A percentile compares a stretch with the other conserved stretches of the same genome.
Evolutionary conservation across 2,113 vertebrate genomes (phyloP).

Genomic region (Pedionomus torquatus): DNA sequence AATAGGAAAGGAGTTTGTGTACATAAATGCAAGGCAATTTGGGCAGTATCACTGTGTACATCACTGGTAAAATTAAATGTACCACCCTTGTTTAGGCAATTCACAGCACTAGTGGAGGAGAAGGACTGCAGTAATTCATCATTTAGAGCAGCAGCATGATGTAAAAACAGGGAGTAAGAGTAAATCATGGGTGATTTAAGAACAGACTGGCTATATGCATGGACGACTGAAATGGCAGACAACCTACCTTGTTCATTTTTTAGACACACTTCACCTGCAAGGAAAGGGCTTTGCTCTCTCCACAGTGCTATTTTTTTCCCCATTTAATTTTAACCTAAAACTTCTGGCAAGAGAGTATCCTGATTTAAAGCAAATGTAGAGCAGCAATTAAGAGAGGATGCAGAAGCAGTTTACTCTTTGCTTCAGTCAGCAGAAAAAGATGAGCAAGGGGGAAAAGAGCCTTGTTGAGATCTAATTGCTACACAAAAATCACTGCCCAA

Average conservation of each 20-base stretch:
- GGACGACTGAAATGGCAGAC: not conserved
- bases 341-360: not conserved
- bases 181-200: fast-evolving
- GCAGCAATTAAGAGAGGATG: not conserved
- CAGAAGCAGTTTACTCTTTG: not conserved
- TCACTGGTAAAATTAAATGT: fast-evolving
- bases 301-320: not conserved
- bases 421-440: not conserved
- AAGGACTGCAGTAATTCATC: not conserved
- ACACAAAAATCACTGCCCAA: not conserved
- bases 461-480: not conserved
- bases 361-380: fast-evolving
- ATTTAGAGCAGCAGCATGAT: not conserved
- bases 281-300: not conserved
- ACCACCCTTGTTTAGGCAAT: not conserved
- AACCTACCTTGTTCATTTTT: not conserved
- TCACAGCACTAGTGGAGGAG: not conserved
- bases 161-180: not conserved
- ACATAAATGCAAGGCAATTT: fast-evolving
- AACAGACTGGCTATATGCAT: fast-evolving
- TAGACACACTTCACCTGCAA: not conserved
- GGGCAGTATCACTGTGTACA: fast-evolving
- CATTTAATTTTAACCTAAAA: not conserved
- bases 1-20: not conserved
- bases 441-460: not conserved